These are phyloP conservation scores for Suillia variegata DNA, from an alignment of 2,888 invertebrate genomes.

Conservation along the genomic window DNA sequence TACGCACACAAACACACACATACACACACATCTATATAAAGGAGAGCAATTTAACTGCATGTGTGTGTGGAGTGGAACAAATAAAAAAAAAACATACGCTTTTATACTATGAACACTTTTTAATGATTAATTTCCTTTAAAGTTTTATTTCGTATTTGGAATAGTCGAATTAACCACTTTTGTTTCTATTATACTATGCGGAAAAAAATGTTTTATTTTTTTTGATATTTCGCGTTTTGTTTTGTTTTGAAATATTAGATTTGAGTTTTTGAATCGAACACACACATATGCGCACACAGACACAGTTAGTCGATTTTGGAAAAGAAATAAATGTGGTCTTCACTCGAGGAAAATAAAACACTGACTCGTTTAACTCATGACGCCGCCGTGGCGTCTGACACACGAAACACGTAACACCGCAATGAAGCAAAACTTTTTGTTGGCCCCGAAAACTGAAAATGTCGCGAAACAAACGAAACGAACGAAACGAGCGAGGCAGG, in stretches of 20 bases:
- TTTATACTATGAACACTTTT: not conserved
- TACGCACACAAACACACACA: slow-evolving; percentile 3
- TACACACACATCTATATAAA: not conserved
- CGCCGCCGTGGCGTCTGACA: slow-evolving; percentile 54
- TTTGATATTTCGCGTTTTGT: too few species aligned
- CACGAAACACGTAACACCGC: slow-evolving; percentile 62
- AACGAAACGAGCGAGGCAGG: slow-evolving; percentile 2
- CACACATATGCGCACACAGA: not conserved
- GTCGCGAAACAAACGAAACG: slow-evolving; percentile 27
- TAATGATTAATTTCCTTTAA: too few species aligned
- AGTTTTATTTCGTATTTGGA: too few species aligned
- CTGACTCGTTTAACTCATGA: slow-evolving; percentile 30
- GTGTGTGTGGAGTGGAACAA: too few species aligned
- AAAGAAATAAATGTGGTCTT: slow-evolving; percentile 16
- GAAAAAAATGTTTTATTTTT: too few species aligned
- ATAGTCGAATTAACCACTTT: too few species aligned
- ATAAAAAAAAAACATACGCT: not conserved
- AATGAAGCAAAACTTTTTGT: slow-evolving; percentile 55
- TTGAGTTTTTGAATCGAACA: not conserved
- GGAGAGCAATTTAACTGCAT: too few species aligned
- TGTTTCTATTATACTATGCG: too few species aligned
- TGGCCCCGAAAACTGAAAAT: slow-evolving; percentile 39
- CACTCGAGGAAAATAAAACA: too few species aligned
- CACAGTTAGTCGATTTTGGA: not conserved
- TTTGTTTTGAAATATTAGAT: too few species aligned